These are phyloP conservation scores for Anser cygnoides DNA, from an alignment of 2,113 vertebrate genomes.

Conservation along the genomic window DNA sequence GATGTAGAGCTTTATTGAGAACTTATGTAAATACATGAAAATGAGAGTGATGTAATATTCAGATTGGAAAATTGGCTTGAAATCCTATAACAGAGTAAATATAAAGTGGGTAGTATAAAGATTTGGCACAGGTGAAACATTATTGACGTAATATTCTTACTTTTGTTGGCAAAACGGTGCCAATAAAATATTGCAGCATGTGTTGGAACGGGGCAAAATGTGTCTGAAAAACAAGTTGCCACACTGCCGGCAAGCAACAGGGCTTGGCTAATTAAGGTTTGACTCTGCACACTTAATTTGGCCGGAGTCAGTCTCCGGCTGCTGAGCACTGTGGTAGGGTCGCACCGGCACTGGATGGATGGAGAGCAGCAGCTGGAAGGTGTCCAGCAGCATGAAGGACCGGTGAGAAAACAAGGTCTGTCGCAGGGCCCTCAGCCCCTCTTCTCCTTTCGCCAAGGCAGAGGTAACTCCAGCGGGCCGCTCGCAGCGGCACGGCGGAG, in stretches of 20 bases:
- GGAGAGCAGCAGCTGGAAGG: rapidly evolving
- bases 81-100: background rate
- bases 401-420: background rate
- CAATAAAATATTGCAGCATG: background rate
- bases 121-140: background rate
- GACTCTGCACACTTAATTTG: background rate
- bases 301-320: background rate
- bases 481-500: background rate
- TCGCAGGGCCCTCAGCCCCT: background rate
- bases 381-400: background rate
- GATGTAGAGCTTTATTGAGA: background rate
- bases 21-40: background rate
- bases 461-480: background rate
- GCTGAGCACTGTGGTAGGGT: background rate
- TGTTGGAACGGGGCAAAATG: background rate
- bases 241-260: background rate
- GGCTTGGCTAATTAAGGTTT: background rate
- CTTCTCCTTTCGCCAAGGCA: background rate
- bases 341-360: rapidly evolving
- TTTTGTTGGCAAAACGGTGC: conserved; percentile 34
- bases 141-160: background rate
- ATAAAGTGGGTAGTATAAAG: background rate
- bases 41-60: conserved; percentile 22
- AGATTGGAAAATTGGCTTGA: conserved; percentile 32
- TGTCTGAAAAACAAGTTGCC: background rate